Percentiles rank a stretch among this genome's conserved stretches.
Evolutionary conservation across 2,888 invertebrate genomes (phyloP).

Genomic region (Drosophila robusta): DNA sequence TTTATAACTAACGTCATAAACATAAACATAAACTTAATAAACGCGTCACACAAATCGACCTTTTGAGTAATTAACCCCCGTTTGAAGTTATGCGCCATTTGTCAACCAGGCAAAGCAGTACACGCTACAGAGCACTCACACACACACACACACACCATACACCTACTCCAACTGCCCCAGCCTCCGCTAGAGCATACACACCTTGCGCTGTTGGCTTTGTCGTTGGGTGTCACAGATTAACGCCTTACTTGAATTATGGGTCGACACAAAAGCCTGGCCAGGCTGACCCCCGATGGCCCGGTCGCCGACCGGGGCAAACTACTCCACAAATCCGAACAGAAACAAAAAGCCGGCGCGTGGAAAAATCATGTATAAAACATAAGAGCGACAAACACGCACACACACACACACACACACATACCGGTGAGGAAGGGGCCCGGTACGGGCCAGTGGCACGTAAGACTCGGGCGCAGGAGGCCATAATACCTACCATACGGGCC

Average conservation of each 20-base stretch:
- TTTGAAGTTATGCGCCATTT: slow-evolving; percentile 60
- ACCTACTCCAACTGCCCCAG: background rate
- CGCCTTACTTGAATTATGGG: slow-evolving; percentile 72
- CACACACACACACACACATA: slow-evolving; percentile 29
- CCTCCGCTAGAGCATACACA: slow-evolving; percentile 6
- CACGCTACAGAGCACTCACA: slow-evolving; percentile 32
- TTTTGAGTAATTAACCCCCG: slow-evolving; percentile 65
- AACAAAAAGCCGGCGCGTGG: slow-evolving; percentile 51
- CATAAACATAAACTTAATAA: slow-evolving; percentile 40
- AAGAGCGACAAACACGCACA: slow-evolving; percentile 62
- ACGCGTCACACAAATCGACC: slow-evolving; percentile 49
- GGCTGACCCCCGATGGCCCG: slow-evolving; percentile 15
- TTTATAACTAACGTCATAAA: slow-evolving; percentile 12
- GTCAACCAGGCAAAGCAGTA: slow-evolving; percentile 53
- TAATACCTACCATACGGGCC: slow-evolving; percentile 27
- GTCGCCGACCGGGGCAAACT: slow-evolving; percentile 34
- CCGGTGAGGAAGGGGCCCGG: background rate
- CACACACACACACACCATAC: background rate
- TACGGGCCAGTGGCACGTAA: slow-evolving; percentile 49
- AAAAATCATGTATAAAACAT: slow-evolving; percentile 77
- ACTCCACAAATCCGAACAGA: slow-evolving; percentile 52
- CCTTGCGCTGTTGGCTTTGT: slow-evolving; percentile 33
- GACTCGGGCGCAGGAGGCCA: slow-evolving; percentile 25
- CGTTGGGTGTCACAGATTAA: slow-evolving; percentile 74
- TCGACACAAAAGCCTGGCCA: slow-evolving; percentile 28